phyloP scores from a whole-genome alignment of 2,797 vertebrate species.

The Characodon lateralis region DNA sequence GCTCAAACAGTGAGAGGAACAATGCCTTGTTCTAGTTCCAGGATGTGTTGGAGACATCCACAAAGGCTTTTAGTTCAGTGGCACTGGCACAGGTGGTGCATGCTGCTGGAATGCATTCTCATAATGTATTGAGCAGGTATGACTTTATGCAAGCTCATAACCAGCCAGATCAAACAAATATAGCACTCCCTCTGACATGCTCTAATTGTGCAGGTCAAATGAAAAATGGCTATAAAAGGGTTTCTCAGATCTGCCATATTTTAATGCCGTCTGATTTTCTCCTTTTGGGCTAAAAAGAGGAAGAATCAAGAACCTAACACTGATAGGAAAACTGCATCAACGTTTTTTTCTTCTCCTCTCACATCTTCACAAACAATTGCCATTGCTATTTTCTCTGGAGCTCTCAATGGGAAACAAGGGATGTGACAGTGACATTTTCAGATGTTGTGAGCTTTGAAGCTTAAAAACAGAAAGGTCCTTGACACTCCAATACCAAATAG shows the following conservation, averaged over 20 bases:
- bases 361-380: neutral
- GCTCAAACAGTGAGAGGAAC: conserved; percentile 19
- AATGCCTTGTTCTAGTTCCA: conserved; percentile 56
- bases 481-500: neutral
- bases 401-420: conserved; percentile 10
- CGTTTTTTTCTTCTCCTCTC: neutral
- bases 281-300: conserved; percentile 29
- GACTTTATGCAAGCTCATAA: conserved; percentile 55
- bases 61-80: conserved; percentile 50
- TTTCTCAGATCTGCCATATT: conserved; percentile 24
- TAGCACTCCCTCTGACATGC: neutral
- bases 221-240: conserved; percentile 40
- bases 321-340: conserved; percentile 34
- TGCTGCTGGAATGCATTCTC: conserved; percentile 30
- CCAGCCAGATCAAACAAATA: conserved; percentile 40
- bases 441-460: neutral
- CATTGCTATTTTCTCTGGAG: neutral
- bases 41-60: conserved; percentile 43
- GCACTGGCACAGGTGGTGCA: conserved; percentile 31
- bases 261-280: conserved; percentile 31
- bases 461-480: neutral
- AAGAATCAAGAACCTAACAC: neutral
- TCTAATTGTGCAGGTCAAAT: conserved; percentile 20
- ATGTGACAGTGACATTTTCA: conserved; percentile 10
- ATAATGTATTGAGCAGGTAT: conserved; percentile 53